Conservation (phyloP, 2,797 vertebrate genomes). For the Denticeps clupeoides region DNA sequence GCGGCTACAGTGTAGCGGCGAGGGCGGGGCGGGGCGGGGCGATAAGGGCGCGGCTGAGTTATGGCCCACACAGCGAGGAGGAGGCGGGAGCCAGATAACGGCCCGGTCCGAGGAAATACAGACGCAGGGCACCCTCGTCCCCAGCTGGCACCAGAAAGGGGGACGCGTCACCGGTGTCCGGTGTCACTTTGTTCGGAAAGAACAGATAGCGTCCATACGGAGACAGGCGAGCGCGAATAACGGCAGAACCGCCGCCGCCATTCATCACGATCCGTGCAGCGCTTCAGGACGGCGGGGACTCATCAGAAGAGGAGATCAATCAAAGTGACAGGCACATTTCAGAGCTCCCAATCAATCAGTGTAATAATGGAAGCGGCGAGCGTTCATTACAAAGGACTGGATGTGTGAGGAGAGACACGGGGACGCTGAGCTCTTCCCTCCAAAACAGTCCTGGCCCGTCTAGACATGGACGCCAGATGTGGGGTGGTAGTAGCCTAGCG, state of each 20-base stretch:
- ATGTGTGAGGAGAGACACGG: slow-evolving; percentile 27
- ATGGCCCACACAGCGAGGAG: slow-evolving; percentile 28
- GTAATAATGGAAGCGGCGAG: slow-evolving; percentile 18
- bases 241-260: slow-evolving; percentile 33
- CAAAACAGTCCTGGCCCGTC: no score
- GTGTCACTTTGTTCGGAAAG: slow-evolving; percentile 47
- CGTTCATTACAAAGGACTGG: slow-evolving; percentile 17
- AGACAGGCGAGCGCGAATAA: slow-evolving; percentile 4
- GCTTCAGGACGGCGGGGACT: slow-evolving; percentile 1
- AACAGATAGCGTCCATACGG: no score
- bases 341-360: slow-evolving; percentile 46
- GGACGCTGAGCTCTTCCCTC: background rate
- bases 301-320: slow-evolving; percentile 45
- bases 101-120: no score
- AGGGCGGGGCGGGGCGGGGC: slow-evolving; percentile 17
- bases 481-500: no score
- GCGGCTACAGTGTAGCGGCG: slow-evolving; percentile 30
- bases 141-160: no score
- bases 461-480: no score
- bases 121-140: no score
- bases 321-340: slow-evolving; percentile 51
- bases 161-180: slow-evolving; percentile 45
- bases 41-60: slow-evolving; percentile 60
- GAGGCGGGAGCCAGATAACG: slow-evolving; percentile 6
- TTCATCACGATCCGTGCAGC: slow-evolving; percentile 44